A percentile compares a stretch with the other conserved stretches of the same genome.
Evolutionary conservation across 2,797 vertebrate species (phyloP).

Genomic region (Cryptoprocta ferox): DNA sequence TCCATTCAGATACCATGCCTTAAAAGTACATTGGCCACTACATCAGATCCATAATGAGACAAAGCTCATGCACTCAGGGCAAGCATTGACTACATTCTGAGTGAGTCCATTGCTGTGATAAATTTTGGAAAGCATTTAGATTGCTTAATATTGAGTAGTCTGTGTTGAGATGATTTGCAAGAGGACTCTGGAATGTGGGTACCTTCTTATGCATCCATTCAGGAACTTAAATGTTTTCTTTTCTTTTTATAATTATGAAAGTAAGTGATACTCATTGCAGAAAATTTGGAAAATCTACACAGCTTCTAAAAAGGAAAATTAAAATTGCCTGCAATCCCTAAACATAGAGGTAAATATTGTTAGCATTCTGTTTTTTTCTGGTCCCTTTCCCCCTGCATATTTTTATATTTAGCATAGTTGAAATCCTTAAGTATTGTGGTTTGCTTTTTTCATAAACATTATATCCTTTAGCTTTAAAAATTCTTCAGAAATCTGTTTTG

Average conservation of each 20-base stretch:
- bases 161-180: neutral
- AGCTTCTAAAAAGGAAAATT: neutral
- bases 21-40: neutral
- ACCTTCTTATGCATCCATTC: neutral
- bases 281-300: constrained; percentile 17
- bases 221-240: neutral
- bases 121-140: neutral
- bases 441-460: neutral
- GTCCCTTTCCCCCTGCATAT: neutral
- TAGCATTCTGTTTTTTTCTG: neutral
- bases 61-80: neutral
- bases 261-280: neutral
- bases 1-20: neutral
- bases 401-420: neutral
- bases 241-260: constrained; percentile 27
- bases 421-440: neutral
- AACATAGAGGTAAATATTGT: neutral
- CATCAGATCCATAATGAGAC: neutral
- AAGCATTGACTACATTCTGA: neutral
- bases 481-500: constrained; percentile 22
- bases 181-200: neutral
- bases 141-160: neutral
- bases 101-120: neutral
- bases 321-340: neutral
- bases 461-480: neutral